Evolutionary conservation across 2,113 vertebrate genomes (phyloP).

Genomic region (Brienomyrus brachyistius): DNA sequence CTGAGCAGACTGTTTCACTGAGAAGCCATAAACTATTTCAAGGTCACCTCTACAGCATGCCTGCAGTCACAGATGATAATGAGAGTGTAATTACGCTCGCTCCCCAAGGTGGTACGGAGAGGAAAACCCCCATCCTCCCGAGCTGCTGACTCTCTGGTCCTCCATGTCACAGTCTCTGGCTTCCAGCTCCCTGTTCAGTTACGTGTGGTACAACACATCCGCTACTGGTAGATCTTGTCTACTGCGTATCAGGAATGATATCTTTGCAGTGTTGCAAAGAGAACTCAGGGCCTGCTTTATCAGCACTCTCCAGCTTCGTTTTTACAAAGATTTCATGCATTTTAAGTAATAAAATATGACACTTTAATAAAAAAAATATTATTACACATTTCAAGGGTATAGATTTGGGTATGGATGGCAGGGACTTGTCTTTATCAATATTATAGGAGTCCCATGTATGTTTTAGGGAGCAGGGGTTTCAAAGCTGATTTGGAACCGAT

Average conservation of each 20-base stretch:
- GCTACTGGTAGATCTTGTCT: constrained; percentile 33
- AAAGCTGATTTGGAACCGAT: not conserved
- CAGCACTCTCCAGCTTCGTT: not conserved
- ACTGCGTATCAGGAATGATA: constrained; percentile 2
- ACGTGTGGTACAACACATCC: constrained; percentile 37
- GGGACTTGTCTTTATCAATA: not conserved
- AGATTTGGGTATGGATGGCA: not conserved
- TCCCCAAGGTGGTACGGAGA: constrained; percentile 36
- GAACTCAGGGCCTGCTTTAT: not conserved
- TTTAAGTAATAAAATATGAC: not conserved
- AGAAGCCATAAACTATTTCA: not conserved
- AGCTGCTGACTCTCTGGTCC: constrained; percentile 23
- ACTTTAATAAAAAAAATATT: not conserved
- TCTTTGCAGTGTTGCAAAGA: not conserved
- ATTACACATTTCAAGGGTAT: not conserved
- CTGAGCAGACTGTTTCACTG: not conserved
- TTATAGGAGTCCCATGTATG: not conserved
- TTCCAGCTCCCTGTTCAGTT: constrained; percentile 42
- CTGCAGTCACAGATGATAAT: constrained; percentile 6
- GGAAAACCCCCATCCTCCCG: constrained; percentile 32
- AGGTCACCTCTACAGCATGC: constrained; percentile 2
- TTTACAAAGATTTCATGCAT: not conserved
- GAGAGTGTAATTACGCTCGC: not conserved
- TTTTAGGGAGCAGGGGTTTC: not conserved
- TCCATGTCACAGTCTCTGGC: constrained; percentile 45